phyloP scores from a whole-genome alignment of 2,888 invertebrate species.

The Protula sp. region DNA sequence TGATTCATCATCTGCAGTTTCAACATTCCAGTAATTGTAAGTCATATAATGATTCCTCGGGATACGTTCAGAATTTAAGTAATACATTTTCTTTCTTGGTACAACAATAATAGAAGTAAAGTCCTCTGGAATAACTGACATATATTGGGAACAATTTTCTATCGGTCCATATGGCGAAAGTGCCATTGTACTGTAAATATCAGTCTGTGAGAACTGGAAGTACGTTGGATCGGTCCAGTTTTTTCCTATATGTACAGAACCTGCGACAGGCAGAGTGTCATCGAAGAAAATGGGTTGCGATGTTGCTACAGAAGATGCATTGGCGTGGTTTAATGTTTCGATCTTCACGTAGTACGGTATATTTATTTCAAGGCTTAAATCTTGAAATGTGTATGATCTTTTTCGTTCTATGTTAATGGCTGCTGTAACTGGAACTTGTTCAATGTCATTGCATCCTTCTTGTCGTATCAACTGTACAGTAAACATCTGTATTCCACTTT shows the following conservation, averaged over 20 bases:
- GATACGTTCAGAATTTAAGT: no score
- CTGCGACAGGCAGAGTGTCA: neutral
- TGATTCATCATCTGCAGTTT: neutral
- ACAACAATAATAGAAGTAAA: neutral
- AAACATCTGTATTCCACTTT: conserved; percentile 1
- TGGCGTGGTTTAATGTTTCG: neutral
- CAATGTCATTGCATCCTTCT: no score
- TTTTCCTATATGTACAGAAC: neutral
- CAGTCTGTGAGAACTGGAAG: neutral
- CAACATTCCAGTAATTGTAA: neutral
- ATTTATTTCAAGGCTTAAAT: no score
- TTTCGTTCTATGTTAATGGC: no score
- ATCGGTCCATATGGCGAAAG: neutral
- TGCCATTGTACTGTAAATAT: neutral
- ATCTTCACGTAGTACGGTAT: neutral
- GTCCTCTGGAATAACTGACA: neutral
- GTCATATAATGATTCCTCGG: neutral
- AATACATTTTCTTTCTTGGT: no score
- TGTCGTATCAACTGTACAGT: no score
- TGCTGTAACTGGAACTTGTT: neutral
- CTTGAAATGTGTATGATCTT: no score
- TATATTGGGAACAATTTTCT: neutral
- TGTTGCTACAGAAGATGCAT: neutral
- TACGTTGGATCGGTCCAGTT: neutral
- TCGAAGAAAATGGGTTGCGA: neutral